Conservation (phyloP, 2,797 vertebrate species). For the Adrianichthys oophorus region DNA sequence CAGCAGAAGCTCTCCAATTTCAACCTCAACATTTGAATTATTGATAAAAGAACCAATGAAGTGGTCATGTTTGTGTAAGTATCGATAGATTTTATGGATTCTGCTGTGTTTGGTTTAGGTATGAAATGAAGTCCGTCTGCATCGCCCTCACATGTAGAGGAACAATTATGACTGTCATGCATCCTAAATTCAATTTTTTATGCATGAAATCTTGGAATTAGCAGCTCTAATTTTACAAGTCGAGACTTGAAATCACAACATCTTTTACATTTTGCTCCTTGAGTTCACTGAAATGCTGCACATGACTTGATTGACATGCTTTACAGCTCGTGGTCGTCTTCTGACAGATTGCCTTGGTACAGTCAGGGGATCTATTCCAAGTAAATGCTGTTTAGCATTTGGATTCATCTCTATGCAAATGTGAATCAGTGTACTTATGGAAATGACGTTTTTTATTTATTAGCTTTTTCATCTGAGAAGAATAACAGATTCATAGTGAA, state of each 20-base stretch:
- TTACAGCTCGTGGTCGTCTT: conserved; percentile 48
- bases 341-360: conserved; percentile 34
- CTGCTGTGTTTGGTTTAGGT: neutral
- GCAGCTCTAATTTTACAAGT: conserved; percentile 30
- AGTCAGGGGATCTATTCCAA: conserved; percentile 46
- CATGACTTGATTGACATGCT: conserved; percentile 59
- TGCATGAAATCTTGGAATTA: conserved; percentile 30
- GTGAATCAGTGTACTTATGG: conserved; percentile 64
- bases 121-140: neutral
- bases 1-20: conserved; percentile 30
- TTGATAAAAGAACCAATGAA: too few relatives aligned
- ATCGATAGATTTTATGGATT: neutral
- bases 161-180: neutral
- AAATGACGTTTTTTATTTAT: conserved; percentile 36
- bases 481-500: conserved; percentile 40
- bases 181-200: conserved; percentile 14
- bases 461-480: conserved; percentile 15
- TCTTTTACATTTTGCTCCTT: conserved; percentile 14
- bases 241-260: conserved; percentile 10
- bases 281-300: conserved; percentile 27
- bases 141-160: neutral
- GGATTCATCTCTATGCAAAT: conserved; percentile 74
- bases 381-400: conserved; percentile 56
- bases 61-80: too few relatives aligned
- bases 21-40: conserved; percentile 31